These are phyloP conservation scores for Psix sp. DNA, from an alignment of 1,140 invertebrate genomes.

Conservation along the genomic window DNA sequence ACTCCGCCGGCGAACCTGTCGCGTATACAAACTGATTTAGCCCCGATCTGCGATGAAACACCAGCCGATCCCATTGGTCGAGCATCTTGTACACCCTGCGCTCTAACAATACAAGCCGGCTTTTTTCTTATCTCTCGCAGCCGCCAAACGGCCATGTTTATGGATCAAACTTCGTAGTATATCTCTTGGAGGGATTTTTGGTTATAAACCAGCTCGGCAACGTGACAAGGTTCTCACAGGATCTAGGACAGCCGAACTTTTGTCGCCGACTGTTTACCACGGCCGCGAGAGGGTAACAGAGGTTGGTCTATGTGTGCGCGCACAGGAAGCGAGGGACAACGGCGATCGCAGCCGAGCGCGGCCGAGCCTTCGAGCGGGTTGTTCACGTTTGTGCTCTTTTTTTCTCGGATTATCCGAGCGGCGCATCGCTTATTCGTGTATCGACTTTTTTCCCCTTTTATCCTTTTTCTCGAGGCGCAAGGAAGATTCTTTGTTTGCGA, in stretches of 20 bases:
- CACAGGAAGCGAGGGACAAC: conserved; percentile 25
- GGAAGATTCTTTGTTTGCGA: conserved; percentile 70
- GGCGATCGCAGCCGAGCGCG: conserved; percentile 37
- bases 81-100: conserved; percentile 28
- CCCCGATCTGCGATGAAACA: conserved; percentile 66
- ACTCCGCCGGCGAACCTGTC: conserved; percentile 70
- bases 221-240: conserved; percentile 41
- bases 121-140: conserved; percentile 22
- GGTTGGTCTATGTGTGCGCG: neutral
- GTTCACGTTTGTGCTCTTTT: conserved; percentile 70
- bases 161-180: conserved; percentile 44
- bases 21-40: conserved; percentile 72
- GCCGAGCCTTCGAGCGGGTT: conserved; percentile 60
- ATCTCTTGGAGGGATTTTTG: conserved; percentile 29
- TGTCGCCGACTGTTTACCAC: conserved; percentile 4
- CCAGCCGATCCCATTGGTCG: conserved; percentile 63
- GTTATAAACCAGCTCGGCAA: conserved; percentile 19
- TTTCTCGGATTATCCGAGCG: conserved; percentile 66
- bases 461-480: conserved; percentile 61
- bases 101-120: conserved; percentile 40
- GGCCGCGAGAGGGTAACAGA: conserved; percentile 13
- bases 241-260: conserved; percentile 22
- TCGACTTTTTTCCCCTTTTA: conserved; percentile 67
- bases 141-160: conserved; percentile 38
- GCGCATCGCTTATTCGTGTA: conserved; percentile 71